Evolutionary conservation across 2,888 invertebrate genomes (phyloP).

Genomic region (Meiosimyza platycephala): DNA sequence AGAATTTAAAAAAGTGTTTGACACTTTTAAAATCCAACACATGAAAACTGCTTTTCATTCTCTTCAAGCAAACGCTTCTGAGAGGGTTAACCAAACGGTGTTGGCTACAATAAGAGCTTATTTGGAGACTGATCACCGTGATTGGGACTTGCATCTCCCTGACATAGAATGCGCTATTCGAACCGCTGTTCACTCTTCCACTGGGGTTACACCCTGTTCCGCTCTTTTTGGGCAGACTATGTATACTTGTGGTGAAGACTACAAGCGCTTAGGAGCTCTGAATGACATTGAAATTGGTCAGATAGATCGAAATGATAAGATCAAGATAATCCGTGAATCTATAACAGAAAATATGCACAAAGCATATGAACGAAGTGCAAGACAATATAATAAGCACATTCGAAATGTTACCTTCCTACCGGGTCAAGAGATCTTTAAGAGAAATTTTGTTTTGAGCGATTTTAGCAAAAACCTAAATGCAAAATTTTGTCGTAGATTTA

Average conservation of each 20-base stretch:
- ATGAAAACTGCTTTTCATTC: constrained; percentile 50
- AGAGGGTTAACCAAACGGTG: constrained; percentile 54
- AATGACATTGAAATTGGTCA: constrained; percentile 19
- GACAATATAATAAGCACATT: constrained; percentile 12
- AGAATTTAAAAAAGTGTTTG: constrained; percentile 39
- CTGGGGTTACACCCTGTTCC: constrained; percentile 35
- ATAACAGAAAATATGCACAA: constrained; percentile 15
- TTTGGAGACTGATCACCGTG: constrained; percentile 37
- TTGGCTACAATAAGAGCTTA: constrained; percentile 49
- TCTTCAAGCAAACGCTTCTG: constrained; percentile 57
- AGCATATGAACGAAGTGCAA: constrained; percentile 9
- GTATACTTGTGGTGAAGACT: constrained; percentile 24
- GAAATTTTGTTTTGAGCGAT: too few species aligned
- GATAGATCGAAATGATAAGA: neutral
- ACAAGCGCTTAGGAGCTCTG: constrained; percentile 24
- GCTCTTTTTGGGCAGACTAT: constrained; percentile 29
- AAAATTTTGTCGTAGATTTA: neutral
- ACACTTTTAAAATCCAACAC: constrained; percentile 41
- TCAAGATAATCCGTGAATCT: constrained; percentile 4
- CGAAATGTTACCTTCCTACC: neutral
- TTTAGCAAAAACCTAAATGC: neutral
- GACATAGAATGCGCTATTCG: constrained; percentile 39
- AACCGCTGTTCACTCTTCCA: constrained; percentile 35
- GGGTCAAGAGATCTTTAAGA: constrained; percentile 1
- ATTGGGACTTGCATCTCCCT: constrained; percentile 40